Base-by-base conservation (phyloP, 2,888 invertebrate species). In the Callyntrura guangdongensis region DNA sequence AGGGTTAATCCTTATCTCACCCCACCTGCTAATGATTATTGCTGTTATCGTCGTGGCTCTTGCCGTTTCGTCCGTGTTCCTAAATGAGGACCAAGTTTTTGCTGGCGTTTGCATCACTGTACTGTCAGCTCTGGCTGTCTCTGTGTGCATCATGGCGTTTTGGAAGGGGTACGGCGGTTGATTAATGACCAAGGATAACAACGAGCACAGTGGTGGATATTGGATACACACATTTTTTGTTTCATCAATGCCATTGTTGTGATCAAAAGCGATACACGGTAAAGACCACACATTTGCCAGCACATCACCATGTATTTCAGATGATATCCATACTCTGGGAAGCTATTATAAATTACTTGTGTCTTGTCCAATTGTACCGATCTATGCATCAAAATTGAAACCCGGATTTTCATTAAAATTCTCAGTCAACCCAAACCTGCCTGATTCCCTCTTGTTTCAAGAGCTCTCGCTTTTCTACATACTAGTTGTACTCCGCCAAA, bases 11-110 rank as follows among this genome's bases (percentile, higher is more conserved):
- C 81, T 91, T 20, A 56, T 92, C 45, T 85, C 86, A 25, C 92
- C 92, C 64, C 91, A 92, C 85, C 67, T 92, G 47, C 82, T 92
- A 11, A 79, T 92, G 85, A 56, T 92, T 17, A 74, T 91, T 27
- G 91, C 92, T 17, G 77, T 92, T 22, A 36, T 87, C 25, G 83
- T 87, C 20, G 92, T 91, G 17, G 74, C 86, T 22, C 64, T 92
- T 36, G 88, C 91, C n/a, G 92, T 92, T 11, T 86, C 89, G 12
- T 89, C 92, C 12, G 86, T 92, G 56, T 89, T 91, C 36, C 22
- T 92, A 14, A 83, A 92, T 17, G 92, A 92, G 20, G 92, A 92
- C n/a, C 74, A 90, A 27, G 25, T 91, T 12, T 45, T 81, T 49
- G 59, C 79, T 47, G 92, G 91, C 45, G 72, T 91, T 17, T 74